Evolutionary conservation across 2,888 invertebrate genomes (phyloP).

Genomic region (Cistogaster globosa): DNA sequence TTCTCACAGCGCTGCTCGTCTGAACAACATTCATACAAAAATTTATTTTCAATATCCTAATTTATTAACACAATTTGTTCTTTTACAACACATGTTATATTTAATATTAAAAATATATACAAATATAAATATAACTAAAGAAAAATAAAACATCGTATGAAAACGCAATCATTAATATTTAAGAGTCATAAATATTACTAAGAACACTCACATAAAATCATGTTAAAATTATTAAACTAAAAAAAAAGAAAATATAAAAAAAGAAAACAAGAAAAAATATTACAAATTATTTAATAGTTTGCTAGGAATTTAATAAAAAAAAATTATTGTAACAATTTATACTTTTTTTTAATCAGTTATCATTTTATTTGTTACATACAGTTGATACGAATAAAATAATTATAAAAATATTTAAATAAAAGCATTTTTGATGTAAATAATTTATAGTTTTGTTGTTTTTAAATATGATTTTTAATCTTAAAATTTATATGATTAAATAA

Average conservation of each 20-base stretch:
- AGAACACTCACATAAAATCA: constrained; percentile 56
- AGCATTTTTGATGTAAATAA: constrained; percentile 48
- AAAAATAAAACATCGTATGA: constrained; percentile 62
- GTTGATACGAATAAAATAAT: constrained; percentile 74
- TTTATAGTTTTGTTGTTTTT: constrained; percentile 40
- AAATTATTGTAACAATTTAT: background rate
- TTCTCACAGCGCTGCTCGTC: no score
- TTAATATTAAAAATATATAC: constrained; percentile 20
- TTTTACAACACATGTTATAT: constrained; percentile 2
- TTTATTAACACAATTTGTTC: no score
- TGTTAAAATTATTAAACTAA: constrained; percentile 68
- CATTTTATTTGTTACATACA: constrained; percentile 78
- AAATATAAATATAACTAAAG: constrained; percentile 37
- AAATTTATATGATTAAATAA: constrained; percentile 70
- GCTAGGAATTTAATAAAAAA: background rate
- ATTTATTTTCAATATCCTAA: no score
- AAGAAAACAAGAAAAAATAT: constrained; percentile 47
- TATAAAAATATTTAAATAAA: constrained; percentile 3
- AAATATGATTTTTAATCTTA: constrained; percentile 34
- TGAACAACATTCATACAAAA: no score
- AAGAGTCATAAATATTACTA: constrained; percentile 59
- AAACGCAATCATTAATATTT: constrained; percentile 68
- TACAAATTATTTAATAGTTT: constrained; percentile 7
- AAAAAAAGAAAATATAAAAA: constrained; percentile 71
- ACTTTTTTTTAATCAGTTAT: constrained; percentile 53